Percentiles rank a stretch among this genome's conserved stretches.
phyloP scores from a whole-genome alignment of 2,888 invertebrate genomes.

The Troides helena region DNA sequence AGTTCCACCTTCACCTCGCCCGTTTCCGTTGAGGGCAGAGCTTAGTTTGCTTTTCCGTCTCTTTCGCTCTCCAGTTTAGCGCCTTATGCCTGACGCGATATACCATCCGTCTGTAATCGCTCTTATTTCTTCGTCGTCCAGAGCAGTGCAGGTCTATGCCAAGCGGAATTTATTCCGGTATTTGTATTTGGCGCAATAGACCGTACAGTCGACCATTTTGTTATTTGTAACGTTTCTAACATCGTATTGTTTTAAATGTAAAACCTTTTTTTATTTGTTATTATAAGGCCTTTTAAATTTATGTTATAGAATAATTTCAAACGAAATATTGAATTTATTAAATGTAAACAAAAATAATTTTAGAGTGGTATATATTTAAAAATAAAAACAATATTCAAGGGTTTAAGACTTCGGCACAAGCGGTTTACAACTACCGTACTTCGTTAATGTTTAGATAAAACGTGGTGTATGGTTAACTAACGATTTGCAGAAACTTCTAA shows the following conservation, averaged over 20 bases:
- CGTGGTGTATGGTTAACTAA: too few relatives aligned
- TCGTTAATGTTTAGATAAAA: too few relatives aligned
- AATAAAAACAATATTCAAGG: too few relatives aligned
- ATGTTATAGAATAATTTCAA: too few relatives aligned
- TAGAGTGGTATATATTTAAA: too few relatives aligned
- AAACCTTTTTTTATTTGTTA: too few relatives aligned
- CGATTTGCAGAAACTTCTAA: too few relatives aligned
- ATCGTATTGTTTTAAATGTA: not conserved
- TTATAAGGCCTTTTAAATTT: too few relatives aligned
- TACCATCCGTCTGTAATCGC: conserved; percentile 35
- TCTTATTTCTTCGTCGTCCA: conserved; percentile 29
- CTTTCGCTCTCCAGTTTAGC: conserved; percentile 32
- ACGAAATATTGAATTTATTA: too few relatives aligned
- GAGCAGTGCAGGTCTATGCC: conserved; percentile 42
- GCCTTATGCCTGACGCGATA: conserved; percentile 19
- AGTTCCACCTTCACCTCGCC: conserved; percentile 65
- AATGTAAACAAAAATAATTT: too few relatives aligned
- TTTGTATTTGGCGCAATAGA: conserved; percentile 52
- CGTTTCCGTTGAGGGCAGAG: conserved; percentile 41
- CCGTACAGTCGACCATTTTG: conserved; percentile 56
- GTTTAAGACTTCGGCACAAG: too few relatives aligned
- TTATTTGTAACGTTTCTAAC: conserved; percentile 31
- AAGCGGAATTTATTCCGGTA: conserved; percentile 65
- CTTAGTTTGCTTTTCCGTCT: conserved; percentile 43
- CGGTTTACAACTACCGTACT: too few relatives aligned